Evolutionary conservation across 2,888 invertebrate species (phyloP).

Genomic region (Leptura quadrifasciata): DNA sequence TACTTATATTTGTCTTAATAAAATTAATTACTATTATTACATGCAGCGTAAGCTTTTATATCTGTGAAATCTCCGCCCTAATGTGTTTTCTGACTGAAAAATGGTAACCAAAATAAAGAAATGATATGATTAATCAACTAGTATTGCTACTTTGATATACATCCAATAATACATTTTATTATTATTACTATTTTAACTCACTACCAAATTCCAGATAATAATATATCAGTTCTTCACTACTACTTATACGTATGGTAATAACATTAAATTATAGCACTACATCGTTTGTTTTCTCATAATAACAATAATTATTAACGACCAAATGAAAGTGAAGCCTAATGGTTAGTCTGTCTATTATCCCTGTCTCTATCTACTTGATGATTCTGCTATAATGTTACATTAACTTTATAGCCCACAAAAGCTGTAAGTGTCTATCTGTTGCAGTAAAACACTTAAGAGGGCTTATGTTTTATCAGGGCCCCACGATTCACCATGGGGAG

Average conservation of each 20-base stretch:
- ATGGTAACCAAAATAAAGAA: no score
- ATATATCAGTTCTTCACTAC: background rate
- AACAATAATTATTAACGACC: constrained; percentile 27
- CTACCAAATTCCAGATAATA: no score
- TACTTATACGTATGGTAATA: background rate
- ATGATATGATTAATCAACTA: no score
- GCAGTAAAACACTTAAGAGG: constrained; percentile 52
- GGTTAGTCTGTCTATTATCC: constrained; percentile 39
- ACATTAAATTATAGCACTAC: background rate
- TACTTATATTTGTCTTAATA: no score
- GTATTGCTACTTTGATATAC: no score
- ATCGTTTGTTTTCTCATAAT: constrained; percentile 13
- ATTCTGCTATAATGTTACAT: constrained; percentile 43
- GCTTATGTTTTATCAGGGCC: constrained; percentile 59
- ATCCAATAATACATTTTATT: no score
- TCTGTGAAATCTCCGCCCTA: no score
- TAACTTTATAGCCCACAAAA: constrained; percentile 44
- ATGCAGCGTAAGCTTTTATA: no score
- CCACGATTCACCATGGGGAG: constrained; percentile 59
- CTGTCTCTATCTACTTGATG: constrained; percentile 36
- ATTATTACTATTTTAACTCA: no score
- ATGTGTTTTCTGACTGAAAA: no score
- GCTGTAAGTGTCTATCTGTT: constrained; percentile 53
- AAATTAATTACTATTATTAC: no score
- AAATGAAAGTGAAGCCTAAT: constrained; percentile 29